These are phyloP conservation scores for Gastracanthus pulcherrimus DNA, from an alignment of 2,888 invertebrate species.

Conservation along the genomic window DNA sequence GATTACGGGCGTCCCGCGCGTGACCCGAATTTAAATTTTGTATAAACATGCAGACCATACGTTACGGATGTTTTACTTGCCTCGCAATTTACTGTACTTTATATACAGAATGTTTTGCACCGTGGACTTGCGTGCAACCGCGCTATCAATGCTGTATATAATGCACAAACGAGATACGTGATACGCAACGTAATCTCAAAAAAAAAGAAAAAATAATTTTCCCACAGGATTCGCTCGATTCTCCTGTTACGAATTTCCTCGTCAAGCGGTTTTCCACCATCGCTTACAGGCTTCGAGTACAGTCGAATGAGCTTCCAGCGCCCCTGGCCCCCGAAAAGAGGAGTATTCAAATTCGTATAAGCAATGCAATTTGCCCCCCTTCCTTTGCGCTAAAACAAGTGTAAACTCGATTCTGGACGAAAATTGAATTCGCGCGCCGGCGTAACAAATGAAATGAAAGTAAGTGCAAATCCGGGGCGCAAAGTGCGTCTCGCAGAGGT, in stretches of 20 bases:
- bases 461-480: neutral
- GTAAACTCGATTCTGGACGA: slow-evolving; percentile 27
- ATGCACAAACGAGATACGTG: neutral
- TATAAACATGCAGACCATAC: slow-evolving; percentile 15
- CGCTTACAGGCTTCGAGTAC: neutral
- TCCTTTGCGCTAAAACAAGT: neutral
- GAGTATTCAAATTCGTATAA: slow-evolving; percentile 8
- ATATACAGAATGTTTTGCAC: neutral
- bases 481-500: neutral
- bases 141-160: neutral
- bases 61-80: slow-evolving; percentile 10
- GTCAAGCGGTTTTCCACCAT: no score
- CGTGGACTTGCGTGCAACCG: neutral
- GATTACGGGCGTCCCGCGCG: slow-evolving; percentile 1
- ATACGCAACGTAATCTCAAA: slow-evolving; percentile 15
- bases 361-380: neutral
- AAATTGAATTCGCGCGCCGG: slow-evolving; percentile 13
- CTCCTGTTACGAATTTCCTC: no score
- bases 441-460: slow-evolving; percentile 38
- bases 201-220: no score
- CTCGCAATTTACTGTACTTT: neutral
- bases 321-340: neutral
- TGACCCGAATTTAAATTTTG: slow-evolving; percentile 35
- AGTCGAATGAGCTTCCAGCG: no score
- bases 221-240: no score